Evolutionary conservation across 2,113 vertebrate genomes (phyloP), one percentile per base, ranked within the genome.

Genomic region (Sprattus sprattus): DNA sequence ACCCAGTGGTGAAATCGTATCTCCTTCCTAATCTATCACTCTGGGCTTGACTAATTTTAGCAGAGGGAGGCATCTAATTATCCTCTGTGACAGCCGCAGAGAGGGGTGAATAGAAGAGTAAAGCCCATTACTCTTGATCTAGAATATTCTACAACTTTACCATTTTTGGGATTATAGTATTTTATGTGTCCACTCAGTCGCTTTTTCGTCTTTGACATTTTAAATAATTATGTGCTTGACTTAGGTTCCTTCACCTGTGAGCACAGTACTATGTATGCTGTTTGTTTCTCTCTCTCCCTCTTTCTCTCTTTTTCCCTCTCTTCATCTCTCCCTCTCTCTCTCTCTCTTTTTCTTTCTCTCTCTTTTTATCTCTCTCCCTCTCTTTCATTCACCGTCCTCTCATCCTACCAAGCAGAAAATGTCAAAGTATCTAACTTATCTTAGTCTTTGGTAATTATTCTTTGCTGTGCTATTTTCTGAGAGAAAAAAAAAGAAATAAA

Each of bases 361-460:
- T 64, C 4, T 64, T 18, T 25, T 2, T 20, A 2, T 64, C 18
- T 64, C 57, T 9, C n/a, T 8, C 25, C 28, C 64, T 67, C 22
- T 67, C 11, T 78, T 32, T 78, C 71, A 32, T 78, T 16, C 32
- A 39, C 39, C 39, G 18, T 67, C 15, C 39, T 86, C 44, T 6
- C 3, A 78, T 78, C 71, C 71, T 78, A 78, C 28, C 11, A 32
- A 32, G 81, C 86, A 83, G 86, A 85, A 88, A 91, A 85, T 86
- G 86, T 88, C 83, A 85, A 88, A 91, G 86, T 86, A 86, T 88
- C 83, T 84, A 83, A 81, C 86, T 87, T 86, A 87, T 91, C 87
- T 87, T 85, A 83, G 67, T 92, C 87, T 89, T 86, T 84, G 75
- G 81, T 93, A 92, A 91, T 93, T 90, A 88, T 87, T 84, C 84